Evolutionary conservation across 2,888 invertebrate species (phyloP).

Genomic region (Agonopterix heracliana): DNA sequence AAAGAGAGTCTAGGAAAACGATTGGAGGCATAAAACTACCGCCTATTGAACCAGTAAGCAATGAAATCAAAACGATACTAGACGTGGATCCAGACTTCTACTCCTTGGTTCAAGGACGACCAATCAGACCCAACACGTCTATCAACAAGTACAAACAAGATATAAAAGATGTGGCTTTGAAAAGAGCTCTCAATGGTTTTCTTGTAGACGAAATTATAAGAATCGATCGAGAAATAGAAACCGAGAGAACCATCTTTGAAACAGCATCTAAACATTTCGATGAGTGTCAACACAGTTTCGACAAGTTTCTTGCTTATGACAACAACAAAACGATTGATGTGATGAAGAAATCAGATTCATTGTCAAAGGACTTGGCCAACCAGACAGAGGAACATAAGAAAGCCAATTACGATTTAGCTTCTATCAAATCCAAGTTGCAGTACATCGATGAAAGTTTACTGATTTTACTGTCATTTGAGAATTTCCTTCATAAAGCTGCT

Average conservation of each 20-base stretch:
- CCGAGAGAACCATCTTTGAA: constrained; percentile 50
- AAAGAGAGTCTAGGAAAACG: constrained; percentile 38
- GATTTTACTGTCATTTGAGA: constrained; percentile 61
- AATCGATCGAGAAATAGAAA: constrained; percentile 56
- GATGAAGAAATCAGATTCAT: constrained; percentile 62
- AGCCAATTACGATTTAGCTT: constrained; percentile 54
- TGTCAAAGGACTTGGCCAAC: constrained; percentile 53
- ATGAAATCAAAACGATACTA: constrained; percentile 66
- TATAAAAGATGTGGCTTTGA: constrained; percentile 58
- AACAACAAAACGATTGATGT: constrained; percentile 64
- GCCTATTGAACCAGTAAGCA: constrained; percentile 43
- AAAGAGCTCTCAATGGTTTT: constrained; percentile 53
- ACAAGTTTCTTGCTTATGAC: constrained; percentile 63
- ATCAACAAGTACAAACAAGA: constrained; percentile 73
- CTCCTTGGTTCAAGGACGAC: constrained; percentile 76
- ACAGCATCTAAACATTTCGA: constrained; percentile 55
- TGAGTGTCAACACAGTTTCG: constrained; percentile 62
- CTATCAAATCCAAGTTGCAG: constrained; percentile 59
- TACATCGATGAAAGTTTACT: constrained; percentile 60
- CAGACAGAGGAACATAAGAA: constrained; percentile 59
- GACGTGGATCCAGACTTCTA: constrained; percentile 81
- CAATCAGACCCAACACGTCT: constrained; percentile 73
- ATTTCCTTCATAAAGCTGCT: constrained; percentile 56
- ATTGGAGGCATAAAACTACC: constrained; percentile 55
- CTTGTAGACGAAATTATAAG: constrained; percentile 60